Percentiles rank a stretch among this genome's conserved stretches.
Conservation (phyloP, 2,113 vertebrate genomes). For the Bettongia penicillata region DNA sequence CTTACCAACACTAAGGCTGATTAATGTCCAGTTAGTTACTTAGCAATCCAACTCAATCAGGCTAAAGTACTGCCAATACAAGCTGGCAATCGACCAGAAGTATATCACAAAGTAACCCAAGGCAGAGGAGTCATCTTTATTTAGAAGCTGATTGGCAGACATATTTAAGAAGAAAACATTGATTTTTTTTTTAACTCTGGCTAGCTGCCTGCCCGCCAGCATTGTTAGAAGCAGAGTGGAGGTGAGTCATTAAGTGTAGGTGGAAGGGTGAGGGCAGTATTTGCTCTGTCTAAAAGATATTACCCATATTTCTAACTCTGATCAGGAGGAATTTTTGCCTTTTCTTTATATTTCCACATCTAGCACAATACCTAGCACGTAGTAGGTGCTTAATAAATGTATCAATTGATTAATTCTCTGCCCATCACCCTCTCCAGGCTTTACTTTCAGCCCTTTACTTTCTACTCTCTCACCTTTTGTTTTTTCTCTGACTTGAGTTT, state of each 20-base stretch:
- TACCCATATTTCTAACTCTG: neutral
- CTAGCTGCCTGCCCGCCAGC: neutral
- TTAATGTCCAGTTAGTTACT: constrained; percentile 36
- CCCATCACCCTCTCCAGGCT: neutral
- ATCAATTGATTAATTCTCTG: neutral
- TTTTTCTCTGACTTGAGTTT: neutral
- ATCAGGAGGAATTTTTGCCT: neutral
- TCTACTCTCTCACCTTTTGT: neutral
- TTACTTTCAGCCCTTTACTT: neutral
- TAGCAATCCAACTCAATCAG: neutral
- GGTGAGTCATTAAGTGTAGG: neutral
- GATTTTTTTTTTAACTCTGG: neutral
- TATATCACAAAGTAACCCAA: neutral
- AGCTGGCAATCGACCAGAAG: neutral
- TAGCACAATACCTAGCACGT: neutral
- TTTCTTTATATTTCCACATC: neutral
- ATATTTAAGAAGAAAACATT: neutral
- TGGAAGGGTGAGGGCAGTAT: neutral
- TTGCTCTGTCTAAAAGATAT: neutral
- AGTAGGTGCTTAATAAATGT: neutral
- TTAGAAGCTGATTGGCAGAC: neutral
- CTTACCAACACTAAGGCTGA: neutral
- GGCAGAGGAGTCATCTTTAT: neutral
- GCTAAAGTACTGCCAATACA: neutral
- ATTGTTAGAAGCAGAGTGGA: neutral